phyloP scores from a whole-genome alignment of 2,888 invertebrate species.

The Gari tellinella region DNA sequence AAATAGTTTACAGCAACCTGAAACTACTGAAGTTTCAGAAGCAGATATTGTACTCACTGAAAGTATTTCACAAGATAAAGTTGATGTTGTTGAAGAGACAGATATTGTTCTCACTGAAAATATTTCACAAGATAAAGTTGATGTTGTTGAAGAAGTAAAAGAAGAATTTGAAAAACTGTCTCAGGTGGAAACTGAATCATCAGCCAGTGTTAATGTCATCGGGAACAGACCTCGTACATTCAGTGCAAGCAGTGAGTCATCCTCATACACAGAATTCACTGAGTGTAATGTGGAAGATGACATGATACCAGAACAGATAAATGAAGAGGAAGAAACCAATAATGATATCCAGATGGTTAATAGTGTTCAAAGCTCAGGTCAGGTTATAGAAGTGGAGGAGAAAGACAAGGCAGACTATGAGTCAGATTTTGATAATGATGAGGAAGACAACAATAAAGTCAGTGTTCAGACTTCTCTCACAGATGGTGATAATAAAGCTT shows the following conservation, averaged over 20 bases:
- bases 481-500: slow-evolving; percentile 8
- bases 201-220: slow-evolving; percentile 19
- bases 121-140: not conserved
- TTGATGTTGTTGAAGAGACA: not conserved
- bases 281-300: slow-evolving; percentile 60
- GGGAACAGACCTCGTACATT: slow-evolving; percentile 39
- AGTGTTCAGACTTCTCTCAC: slow-evolving; percentile 2
- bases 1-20: slow-evolving; percentile 1
- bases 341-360: not conserved
- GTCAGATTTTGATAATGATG: slow-evolving; percentile 31
- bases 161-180: slow-evolving; percentile 9
- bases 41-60: not conserved
- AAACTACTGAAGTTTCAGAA: not conserved
- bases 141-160: not conserved
- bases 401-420: slow-evolving; percentile 31
- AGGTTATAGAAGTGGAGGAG: slow-evolving; percentile 7
- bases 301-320: slow-evolving; percentile 46
- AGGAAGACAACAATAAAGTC: not conserved
- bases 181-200: not conserved
- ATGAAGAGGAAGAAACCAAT: slow-evolving; percentile 45
- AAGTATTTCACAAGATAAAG: not conserved
- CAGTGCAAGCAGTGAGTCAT: slow-evolving; percentile 48
- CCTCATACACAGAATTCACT: slow-evolving; percentile 55
- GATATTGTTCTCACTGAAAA: not conserved
- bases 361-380: not conserved